Evolutionary conservation across 2,797 vertebrate species (phyloP).

Genomic region (Ceyx erithaca): DNA sequence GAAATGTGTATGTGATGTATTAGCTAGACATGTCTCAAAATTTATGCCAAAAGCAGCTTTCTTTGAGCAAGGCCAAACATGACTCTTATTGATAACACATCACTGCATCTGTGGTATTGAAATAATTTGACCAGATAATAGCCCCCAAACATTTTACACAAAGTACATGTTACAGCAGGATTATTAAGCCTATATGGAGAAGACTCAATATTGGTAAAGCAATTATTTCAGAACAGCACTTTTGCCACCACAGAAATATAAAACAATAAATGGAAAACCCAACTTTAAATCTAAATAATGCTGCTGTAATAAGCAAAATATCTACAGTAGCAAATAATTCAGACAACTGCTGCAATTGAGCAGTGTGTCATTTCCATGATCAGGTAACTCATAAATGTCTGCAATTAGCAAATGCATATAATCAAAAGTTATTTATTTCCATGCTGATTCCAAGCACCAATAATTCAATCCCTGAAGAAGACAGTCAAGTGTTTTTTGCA

Average conservation of each 20-base stretch:
- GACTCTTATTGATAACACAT: constrained; percentile 9
- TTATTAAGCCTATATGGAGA: background rate
- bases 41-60: background rate
- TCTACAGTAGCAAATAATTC: background rate
- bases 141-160: background rate
- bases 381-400: background rate
- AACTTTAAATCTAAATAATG: background rate
- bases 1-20: background rate
- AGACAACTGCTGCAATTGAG: background rate
- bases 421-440: background rate
- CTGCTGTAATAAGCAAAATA: background rate
- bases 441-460: background rate
- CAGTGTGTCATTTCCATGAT: background rate
- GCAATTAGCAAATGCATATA: background rate
- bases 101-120: background rate
- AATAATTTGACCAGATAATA: background rate
- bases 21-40: background rate
- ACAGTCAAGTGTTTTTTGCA: background rate
- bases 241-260: background rate
- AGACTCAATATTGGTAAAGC: background rate
- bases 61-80: constrained; percentile 19
- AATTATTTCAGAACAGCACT: background rate
- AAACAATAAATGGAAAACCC: background rate
- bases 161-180: fast-evolving
- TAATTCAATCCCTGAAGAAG: background rate